Percentiles rank a stretch among this genome's conserved stretches.
Conservation (phyloP, 2,888 invertebrate genomes). For the Exephanes ischioxanthus region DNA sequence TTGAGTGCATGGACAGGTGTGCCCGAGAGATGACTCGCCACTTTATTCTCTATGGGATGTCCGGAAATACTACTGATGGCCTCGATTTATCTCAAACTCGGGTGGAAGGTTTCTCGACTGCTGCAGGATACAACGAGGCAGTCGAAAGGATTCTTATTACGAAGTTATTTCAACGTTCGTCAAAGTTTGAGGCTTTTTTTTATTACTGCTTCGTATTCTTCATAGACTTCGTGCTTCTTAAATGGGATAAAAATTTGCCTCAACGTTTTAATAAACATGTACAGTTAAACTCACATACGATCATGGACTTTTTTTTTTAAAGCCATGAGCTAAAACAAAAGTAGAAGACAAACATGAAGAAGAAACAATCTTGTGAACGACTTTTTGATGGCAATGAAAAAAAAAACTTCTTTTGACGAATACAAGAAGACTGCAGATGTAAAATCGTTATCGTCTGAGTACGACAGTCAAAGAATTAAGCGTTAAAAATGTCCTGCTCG, state of each 20-base stretch:
- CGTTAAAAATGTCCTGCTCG: slow-evolving; percentile 49
- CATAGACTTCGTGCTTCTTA: background rate
- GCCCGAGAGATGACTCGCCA: slow-evolving; percentile 33
- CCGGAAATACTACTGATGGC: slow-evolving; percentile 25
- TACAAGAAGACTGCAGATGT: background rate
- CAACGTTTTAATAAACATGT: background rate
- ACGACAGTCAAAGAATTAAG: slow-evolving; percentile 14
- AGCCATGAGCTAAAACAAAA: background rate
- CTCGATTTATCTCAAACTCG: slow-evolving; percentile 36
- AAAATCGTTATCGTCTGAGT: background rate
- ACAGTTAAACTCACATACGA: background rate
- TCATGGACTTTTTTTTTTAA: background rate
- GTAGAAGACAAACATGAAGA: background rate
- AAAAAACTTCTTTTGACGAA: background rate
- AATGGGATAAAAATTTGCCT: background rate
- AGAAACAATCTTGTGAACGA: slow-evolving; percentile 2
- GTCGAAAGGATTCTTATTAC: background rate
- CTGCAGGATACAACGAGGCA: background rate
- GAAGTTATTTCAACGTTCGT: background rate
- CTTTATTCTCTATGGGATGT: slow-evolving; percentile 41
- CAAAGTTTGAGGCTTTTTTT: background rate
- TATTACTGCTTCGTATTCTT: background rate
- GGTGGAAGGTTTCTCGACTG: slow-evolving; percentile 5
- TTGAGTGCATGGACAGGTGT: slow-evolving; percentile 39
- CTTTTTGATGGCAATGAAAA: background rate